Evolutionary conservation across 1,140 invertebrate species (phyloP).

Genomic region (Ceratina australensis): DNA sequence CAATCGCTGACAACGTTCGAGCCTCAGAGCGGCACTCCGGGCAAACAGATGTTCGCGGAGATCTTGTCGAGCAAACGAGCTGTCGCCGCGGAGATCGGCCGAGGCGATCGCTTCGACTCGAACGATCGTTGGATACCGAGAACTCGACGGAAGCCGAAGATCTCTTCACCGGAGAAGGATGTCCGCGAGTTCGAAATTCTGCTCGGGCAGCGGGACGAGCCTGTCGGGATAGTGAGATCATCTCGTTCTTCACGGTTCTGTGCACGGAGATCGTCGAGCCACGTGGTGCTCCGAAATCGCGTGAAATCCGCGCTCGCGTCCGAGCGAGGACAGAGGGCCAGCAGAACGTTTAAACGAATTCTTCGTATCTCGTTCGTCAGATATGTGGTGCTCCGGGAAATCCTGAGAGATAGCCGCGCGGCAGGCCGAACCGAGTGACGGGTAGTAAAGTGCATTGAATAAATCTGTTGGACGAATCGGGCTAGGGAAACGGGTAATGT

Average conservation of each 20-base stretch:
- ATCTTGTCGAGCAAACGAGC: not conserved
- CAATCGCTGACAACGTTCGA: not conserved
- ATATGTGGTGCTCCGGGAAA: slow-evolving; percentile 36
- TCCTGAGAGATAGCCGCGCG: not conserved
- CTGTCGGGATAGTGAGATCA: slow-evolving; percentile 23
- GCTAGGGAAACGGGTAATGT: slow-evolving; percentile 28
- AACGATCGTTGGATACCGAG: slow-evolving; percentile 1
- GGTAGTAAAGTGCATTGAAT: slow-evolving; percentile 57
- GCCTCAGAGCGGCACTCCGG: not conserved
- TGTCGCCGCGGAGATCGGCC: not conserved
- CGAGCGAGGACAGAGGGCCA: no score
- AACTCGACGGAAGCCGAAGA: slow-evolving; percentile 35
- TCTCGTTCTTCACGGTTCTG: slow-evolving; percentile 24
- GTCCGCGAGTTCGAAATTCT: no score
- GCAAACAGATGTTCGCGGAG: slow-evolving; percentile 43
- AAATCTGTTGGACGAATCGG: not conserved
- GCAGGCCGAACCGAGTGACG: slow-evolving; percentile 50
- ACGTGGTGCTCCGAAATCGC: slow-evolving; percentile 53
- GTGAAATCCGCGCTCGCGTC: slow-evolving; percentile 29
- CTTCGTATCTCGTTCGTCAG: not conserved
- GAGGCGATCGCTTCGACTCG: not conserved
- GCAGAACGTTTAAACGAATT: no score
- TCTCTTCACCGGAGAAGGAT: not conserved
- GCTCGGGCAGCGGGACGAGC: not conserved
- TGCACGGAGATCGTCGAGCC: slow-evolving; percentile 44